Evolutionary conservation across 2,113 vertebrate genomes (phyloP).

Genomic region (Smithornis capensis): DNA sequence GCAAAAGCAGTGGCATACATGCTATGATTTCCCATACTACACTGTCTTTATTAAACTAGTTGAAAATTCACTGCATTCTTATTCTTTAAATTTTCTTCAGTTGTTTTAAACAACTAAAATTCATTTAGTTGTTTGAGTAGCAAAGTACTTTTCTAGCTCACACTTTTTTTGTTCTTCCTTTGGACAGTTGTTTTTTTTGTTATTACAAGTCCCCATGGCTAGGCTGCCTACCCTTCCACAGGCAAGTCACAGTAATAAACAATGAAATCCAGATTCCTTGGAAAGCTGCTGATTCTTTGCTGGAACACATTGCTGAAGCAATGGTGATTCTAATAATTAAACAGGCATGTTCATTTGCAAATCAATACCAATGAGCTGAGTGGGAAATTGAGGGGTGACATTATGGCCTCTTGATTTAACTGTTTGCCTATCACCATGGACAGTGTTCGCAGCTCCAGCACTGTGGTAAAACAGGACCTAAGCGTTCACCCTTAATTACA

Average conservation of each 20-base stretch:
- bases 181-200: background rate
- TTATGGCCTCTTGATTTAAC: background rate
- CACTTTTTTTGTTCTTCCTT: background rate
- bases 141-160: background rate
- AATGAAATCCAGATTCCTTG: constrained; percentile 3
- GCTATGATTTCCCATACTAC: background rate
- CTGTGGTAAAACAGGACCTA: background rate
- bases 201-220: constrained; percentile 44
- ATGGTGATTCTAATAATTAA: constrained; percentile 6
- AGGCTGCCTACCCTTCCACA: constrained; percentile 36
- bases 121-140: background rate
- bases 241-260: constrained; percentile 64
- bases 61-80: background rate
- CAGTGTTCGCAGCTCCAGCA: background rate
- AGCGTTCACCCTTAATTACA: constrained; percentile 21
- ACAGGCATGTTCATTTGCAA: background rate
- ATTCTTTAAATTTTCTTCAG: background rate
- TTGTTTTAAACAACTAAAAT: background rate
- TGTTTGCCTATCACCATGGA: background rate
- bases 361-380: constrained; percentile 19
- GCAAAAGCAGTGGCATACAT: background rate
- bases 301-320: constrained; percentile 9
- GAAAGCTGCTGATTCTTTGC: background rate
- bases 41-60: background rate
- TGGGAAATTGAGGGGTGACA: background rate